Evolutionary conservation across 2,797 vertebrate genomes (phyloP).

Genomic region (Phrynocephalus guinanensis): DNA sequence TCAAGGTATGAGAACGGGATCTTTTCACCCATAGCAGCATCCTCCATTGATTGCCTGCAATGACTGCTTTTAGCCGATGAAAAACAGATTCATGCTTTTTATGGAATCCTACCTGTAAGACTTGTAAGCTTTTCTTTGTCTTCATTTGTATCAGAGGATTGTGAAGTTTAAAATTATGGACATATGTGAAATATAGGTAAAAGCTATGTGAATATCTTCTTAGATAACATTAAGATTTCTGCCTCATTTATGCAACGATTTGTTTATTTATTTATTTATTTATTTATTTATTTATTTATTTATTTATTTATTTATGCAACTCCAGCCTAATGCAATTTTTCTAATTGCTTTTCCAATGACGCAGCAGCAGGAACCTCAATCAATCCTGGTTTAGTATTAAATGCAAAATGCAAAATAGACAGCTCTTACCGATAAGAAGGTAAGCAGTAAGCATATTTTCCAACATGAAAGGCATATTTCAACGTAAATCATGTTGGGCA

Average conservation of each 20-base stretch:
- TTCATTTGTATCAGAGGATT: no score
- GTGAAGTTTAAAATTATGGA: no score
- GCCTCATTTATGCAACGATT: conserved; percentile 12
- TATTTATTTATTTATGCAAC: not conserved
- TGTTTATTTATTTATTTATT: no score
- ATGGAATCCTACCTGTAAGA: not conserved
- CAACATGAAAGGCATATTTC: conserved; percentile 63
- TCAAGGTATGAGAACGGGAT: not conserved
- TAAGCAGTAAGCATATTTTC: conserved; percentile 64
- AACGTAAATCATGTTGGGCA: conserved; percentile 64
- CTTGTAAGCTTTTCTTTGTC: not conserved
- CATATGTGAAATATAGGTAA: no score
- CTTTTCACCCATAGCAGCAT: not conserved
- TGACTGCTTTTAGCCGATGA: not conserved
- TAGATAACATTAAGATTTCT: conserved; percentile 14
- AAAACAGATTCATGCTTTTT: not conserved
- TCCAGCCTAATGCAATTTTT: conserved; percentile 45
- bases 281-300: no score
- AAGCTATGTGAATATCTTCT: conserved; percentile 11
- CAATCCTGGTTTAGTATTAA: conserved; percentile 67
- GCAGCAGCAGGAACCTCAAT: conserved; percentile 61
- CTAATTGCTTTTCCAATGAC: conserved; percentile 52
- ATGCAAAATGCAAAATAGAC: conserved; percentile 57
- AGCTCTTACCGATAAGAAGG: conserved; percentile 38
- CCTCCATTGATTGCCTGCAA: not conserved